Percentiles rank a stretch among this genome's conserved stretches.
Evolutionary conservation across 2,113 vertebrate species (phyloP).

Genomic region (Chaetorhynchus papuensis): DNA sequence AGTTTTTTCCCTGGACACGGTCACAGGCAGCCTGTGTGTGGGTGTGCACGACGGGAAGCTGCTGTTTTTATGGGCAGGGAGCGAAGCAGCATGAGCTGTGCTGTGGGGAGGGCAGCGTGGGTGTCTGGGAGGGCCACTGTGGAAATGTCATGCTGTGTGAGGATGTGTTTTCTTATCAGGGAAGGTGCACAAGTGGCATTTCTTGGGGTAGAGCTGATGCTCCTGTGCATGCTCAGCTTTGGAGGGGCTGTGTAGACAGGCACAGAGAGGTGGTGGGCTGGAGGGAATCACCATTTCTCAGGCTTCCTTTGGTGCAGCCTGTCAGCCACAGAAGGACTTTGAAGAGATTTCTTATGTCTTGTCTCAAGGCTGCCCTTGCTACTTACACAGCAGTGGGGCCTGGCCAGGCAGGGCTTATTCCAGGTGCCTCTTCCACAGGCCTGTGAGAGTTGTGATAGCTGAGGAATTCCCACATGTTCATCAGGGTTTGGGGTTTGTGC

Average conservation of each 20-base stretch:
- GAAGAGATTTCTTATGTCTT: neutral
- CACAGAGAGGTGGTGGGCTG: neutral
- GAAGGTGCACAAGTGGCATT: neutral
- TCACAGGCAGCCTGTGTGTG: neutral
- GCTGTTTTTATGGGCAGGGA: neutral
- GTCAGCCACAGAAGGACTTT: neutral
- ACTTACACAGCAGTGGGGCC: neutral
- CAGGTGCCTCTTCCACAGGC: neutral
- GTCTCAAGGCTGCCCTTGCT: neutral
- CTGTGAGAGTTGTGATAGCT: neutral
- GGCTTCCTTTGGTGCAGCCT: neutral
- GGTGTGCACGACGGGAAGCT: fast-evolving
- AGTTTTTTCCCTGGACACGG: neutral
- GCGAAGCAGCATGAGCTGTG: neutral
- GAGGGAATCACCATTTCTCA: neutral
- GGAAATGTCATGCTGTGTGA: neutral
- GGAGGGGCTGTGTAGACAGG: neutral
- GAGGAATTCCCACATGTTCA: neutral
- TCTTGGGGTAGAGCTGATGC: neutral
- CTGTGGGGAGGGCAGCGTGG: neutral
- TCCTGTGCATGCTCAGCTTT: neutral
- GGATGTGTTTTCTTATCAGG: neutral
- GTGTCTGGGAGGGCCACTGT: neutral
- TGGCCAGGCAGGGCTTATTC: neutral
- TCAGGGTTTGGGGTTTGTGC: neutral